Evolutionary conservation across 1,140 invertebrate genomes (phyloP).

Genomic region (Lordiphosa collinella): DNA sequence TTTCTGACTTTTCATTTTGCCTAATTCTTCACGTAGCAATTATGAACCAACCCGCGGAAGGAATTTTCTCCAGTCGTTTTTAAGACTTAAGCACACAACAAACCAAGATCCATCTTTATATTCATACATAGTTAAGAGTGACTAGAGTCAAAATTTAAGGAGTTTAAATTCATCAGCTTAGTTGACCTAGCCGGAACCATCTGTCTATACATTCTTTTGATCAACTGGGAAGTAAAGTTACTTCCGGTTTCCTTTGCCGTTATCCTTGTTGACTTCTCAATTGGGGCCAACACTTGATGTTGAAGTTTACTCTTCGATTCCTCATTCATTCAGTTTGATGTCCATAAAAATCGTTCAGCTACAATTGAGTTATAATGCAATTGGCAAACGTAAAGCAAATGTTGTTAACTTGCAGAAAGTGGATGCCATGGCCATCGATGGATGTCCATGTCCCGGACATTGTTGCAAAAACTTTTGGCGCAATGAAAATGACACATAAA

Average conservation of each 20-base stretch:
- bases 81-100: no score
- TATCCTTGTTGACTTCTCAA: conserved; percentile 8
- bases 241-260: conserved; percentile 15
- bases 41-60: no score
- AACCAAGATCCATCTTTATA: no score
- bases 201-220: conserved; percentile 5
- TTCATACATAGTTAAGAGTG: no score
- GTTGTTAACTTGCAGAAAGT: conserved; percentile 54
- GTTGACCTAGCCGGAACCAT: no score
- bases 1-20: no score
- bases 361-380: conserved; percentile 77
- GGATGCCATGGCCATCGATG: background rate
- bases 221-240: background rate
- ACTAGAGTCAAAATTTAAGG: no score
- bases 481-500: conserved; percentile 67
- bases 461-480: conserved; percentile 43
- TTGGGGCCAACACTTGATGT: conserved; percentile 19
- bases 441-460: conserved; percentile 40
- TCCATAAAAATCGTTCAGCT: conserved; percentile 64
- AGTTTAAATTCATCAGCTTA: no score
- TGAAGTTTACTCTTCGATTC: conserved; percentile 29
- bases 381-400: conserved; percentile 77
- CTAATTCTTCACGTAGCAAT: no score
- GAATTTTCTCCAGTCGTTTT: no score
- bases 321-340: conserved; percentile 21